Percentiles rank a stretch among this genome's conserved stretches.
These are phyloP conservation scores for Esperia sulphurella DNA, from an alignment of 2,888 invertebrate genomes.

Conservation along the genomic window DNA sequence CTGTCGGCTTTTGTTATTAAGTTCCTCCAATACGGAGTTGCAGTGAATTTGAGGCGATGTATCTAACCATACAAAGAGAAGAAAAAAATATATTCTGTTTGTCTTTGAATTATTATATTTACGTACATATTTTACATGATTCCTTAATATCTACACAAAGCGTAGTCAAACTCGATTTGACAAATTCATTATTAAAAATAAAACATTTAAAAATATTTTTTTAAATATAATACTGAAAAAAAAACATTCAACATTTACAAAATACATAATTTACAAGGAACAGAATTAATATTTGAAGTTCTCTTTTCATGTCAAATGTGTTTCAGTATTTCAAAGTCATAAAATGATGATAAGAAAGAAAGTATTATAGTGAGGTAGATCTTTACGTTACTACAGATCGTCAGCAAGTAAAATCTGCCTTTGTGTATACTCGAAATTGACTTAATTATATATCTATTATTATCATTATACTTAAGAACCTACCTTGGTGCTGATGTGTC, in stretches of 20 bases:
- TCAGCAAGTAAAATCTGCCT: conserved; percentile 19
- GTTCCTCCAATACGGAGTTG: too few species aligned
- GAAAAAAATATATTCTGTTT: too few species aligned
- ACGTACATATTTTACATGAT: conserved; percentile 26
- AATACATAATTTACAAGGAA: neutral
- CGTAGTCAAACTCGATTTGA: conserved; percentile 22
- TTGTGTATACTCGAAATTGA: conserved; percentile 16
- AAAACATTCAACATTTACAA: conserved; percentile 20
- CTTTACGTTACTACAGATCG: conserved; percentile 2
- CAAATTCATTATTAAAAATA: conserved; percentile 8
- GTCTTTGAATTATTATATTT: too few species aligned
- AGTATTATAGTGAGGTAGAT: conserved; percentile 8
- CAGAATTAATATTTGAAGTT: neutral
- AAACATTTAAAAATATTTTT: too few species aligned
- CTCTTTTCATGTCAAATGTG: neutral
- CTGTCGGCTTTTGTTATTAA: too few species aligned
- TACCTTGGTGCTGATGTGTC: conserved; percentile 52
- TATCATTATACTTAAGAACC: conserved; percentile 46
- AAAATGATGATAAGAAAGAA: neutral
- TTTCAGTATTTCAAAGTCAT: neutral
- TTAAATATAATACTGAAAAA: conserved; percentile 40
- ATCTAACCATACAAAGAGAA: too few species aligned
- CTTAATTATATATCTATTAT: conserved; percentile 15
- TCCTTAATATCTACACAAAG: conserved; percentile 46
- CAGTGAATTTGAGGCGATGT: too few species aligned